Evolutionary conservation across 2,888 invertebrate genomes (phyloP), one percentile per base, ranked within the genome.

Genomic region (Yponomeuta malinellus): DNA sequence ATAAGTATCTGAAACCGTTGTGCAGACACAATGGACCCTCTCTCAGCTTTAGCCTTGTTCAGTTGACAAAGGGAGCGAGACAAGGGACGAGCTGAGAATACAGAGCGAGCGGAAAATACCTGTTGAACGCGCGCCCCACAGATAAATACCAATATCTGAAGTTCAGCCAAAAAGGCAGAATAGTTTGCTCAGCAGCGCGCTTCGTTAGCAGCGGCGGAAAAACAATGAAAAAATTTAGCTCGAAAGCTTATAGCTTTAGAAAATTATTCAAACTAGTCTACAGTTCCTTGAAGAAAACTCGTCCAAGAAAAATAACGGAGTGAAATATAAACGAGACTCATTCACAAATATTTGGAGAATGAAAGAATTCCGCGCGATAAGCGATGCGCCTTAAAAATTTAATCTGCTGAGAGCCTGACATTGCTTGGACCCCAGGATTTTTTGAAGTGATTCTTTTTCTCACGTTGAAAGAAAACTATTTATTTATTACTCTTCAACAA

Each of bases 341-440:
- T 29, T 8, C 73, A 74, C 78, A 82, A 83, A 85, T 83, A 81
- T 83, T 81, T 81, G 77, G 74, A 79, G 76, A 67, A 80, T 78
- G 78, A 78, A 76, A 48, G 68, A 68, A 52, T 31, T 31, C 33
- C 10, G 70, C 70, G 69, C 59, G 65, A 67, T 67, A 37, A 37
- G 8, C 33, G 15, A n/a, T n/a, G 67, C 67, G 5, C 5, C 29
- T 12, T 2, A 33, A 65, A 64, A 65, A 65, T 31, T 65, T 8
- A 15, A 12, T 15, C 15, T 59, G 52, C 4, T 1, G 12, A 12
- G 52, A 12, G 2, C 15, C 52, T 33, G 33, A 33, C 1, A 33
- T 33, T 33, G 33, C 33, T 33, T 33, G 52, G 52, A 59, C 1
- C 2, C 43, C 6, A 43, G 43, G 8, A 8, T 43, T 43, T 43